These are phyloP conservation scores for Adelges cooleyi DNA, from an alignment of 1,140 invertebrate species.

Conservation along the genomic window DNA sequence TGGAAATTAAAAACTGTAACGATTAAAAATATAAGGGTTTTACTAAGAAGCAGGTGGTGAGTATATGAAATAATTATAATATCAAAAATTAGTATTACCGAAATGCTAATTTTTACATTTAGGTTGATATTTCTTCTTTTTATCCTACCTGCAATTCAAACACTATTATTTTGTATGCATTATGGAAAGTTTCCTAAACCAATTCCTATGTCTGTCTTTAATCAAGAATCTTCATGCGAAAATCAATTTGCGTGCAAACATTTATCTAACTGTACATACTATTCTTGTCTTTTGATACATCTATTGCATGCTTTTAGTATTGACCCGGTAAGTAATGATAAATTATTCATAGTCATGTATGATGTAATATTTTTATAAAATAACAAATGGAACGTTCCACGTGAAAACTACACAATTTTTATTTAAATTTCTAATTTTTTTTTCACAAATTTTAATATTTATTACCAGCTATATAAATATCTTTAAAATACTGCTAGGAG, in stretches of 20 bases:
- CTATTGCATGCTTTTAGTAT: neutral
- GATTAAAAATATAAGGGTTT: neutral
- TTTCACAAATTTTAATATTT: neutral
- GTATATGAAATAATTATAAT: neutral
- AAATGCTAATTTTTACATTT: neutral
- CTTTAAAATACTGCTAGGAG: too few relatives aligned
- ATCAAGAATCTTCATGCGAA: constrained; percentile 6
- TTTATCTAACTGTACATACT: neutral
- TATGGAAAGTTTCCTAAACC: neutral
- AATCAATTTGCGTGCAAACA: neutral
- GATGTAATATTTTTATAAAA: too few relatives aligned
- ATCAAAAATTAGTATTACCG: neutral
- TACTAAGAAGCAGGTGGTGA: neutral
- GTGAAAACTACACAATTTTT: neutral
- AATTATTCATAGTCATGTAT: too few relatives aligned
- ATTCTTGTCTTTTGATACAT: neutral
- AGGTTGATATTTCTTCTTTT: neutral
- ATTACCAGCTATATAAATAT: neutral
- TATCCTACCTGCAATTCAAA: neutral
- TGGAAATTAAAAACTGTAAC: neutral
- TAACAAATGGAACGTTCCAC: too few relatives aligned
- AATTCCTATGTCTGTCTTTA: neutral
- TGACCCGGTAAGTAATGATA: neutral
- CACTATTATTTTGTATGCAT: neutral
- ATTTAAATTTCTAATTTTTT: neutral